Percentiles rank a stretch among this genome's conserved stretches.
These are phyloP conservation scores for Zapornia atra DNA, from an alignment of 2,113 vertebrate genomes.

Conservation along the genomic window DNA sequence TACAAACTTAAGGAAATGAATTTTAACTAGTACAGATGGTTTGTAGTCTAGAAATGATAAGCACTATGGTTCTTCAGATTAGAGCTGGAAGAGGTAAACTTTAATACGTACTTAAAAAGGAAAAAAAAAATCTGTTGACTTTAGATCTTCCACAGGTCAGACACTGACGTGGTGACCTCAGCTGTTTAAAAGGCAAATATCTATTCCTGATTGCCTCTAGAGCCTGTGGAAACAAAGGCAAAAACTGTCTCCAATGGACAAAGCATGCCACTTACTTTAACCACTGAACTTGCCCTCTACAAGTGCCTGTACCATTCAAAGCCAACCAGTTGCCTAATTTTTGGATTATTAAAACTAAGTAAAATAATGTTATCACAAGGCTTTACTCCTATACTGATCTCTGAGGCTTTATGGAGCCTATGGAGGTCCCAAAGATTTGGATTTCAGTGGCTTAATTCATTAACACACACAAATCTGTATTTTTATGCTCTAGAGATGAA, in stretches of 20 bases:
- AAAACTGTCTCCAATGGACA: background rate
- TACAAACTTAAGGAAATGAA: background rate
- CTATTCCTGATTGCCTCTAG: background rate
- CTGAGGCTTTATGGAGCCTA: background rate
- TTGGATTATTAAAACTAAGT: background rate
- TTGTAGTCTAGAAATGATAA: background rate
- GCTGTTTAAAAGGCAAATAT: background rate
- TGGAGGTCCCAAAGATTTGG: background rate
- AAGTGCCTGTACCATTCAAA: background rate
- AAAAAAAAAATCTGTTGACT: background rate
- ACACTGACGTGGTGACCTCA: background rate
- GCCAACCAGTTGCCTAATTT: background rate
- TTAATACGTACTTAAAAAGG: background rate
- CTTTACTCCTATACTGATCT: background rate
- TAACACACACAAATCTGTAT: background rate
- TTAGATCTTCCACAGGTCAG: background rate
- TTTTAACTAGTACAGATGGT: background rate
- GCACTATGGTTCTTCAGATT: background rate
- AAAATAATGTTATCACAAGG: background rate
- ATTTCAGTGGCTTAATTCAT: background rate
- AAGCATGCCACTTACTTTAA: background rate
- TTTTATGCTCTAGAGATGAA: background rate
- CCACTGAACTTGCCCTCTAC: background rate
- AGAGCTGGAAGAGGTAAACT: background rate
- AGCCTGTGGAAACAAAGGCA: background rate